Percentiles rank a stretch among this genome's conserved stretches.
phyloP scores from a whole-genome alignment of 92 coral and sea anemone species.

The Epizoanthus ramosus region DNA sequence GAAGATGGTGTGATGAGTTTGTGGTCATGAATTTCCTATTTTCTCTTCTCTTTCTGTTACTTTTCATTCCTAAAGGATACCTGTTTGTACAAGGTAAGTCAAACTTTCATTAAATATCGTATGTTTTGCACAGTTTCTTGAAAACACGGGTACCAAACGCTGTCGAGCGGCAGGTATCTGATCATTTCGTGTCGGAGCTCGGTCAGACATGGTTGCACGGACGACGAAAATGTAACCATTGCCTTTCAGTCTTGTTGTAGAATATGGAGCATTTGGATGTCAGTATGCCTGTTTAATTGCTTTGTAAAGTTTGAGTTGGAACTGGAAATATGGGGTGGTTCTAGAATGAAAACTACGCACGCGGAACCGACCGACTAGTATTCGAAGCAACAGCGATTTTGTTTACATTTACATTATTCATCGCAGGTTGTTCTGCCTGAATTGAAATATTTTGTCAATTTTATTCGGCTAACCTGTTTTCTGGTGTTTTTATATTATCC shows the following conservation, averaged over 20 bases:
- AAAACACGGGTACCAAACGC: conserved; percentile 25
- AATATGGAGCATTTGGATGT: no score
- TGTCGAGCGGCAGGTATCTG: conserved; percentile 22
- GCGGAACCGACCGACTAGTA: conserved; percentile 3
- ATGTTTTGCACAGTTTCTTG: conserved; percentile 4
- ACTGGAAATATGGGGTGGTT: not conserved
- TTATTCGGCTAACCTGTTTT: conserved; percentile 10
- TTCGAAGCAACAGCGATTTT: conserved; percentile 11
- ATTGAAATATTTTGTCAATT: conserved; percentile 41
- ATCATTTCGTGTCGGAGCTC: not conserved
- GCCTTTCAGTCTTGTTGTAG: no score
- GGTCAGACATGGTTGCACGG: no score
- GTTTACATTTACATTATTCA: conserved; percentile 28
- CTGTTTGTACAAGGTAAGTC: conserved; percentile 38
- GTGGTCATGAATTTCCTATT: conserved; percentile 46
- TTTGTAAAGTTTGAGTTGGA: not conserved
- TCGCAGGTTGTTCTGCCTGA: conserved; percentile 13
- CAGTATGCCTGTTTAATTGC: not conserved
- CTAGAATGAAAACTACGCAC: not conserved
- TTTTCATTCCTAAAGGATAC: conserved; percentile 32
- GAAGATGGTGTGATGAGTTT: conserved; percentile 44
- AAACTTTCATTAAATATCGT: not conserved
- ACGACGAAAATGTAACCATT: no score
- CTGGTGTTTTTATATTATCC: conserved; percentile 24
- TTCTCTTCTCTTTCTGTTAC: conserved; percentile 34